Evolutionary conservation across 2,888 invertebrate species (phyloP), one percentile per base, ranked within the genome.

Genomic region (Clistopyga incitator): DNA sequence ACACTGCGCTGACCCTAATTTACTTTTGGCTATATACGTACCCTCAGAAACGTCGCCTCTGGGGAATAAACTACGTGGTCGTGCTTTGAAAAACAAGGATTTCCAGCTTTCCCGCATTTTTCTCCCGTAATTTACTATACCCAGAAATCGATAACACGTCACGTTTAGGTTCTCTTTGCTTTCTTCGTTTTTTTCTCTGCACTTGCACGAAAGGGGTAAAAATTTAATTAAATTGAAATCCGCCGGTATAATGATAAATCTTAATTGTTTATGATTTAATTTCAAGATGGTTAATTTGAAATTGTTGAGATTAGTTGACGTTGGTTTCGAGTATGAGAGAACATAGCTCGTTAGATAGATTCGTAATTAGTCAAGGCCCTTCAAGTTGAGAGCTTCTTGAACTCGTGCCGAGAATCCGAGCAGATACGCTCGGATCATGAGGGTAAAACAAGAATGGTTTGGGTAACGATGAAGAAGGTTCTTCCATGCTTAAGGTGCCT

Each of bases 1-100:
- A 64, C 34, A 61, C 64, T 23, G 45, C 42, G 23, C 74, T 78
- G 75, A 70, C 82, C 78, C 70, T 78, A 70, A 82, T 82, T 71
- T 71, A 71, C 61, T 71, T 61, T 25, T 54, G 67, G 64, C 54
- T 18, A 50, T 13, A 34, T 15, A 23, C 23, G 64, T 75, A 71
- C 76, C 70, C 67, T 74, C 75, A 20, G 20, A 67, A 59, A 23
- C 52, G 52, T 56, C n/a, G 34, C 54, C 65, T 38, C 59, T 54
- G 38, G 54, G 23, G 42, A 56, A 25, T 15, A 6, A 23, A 56
- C 8, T 15, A 56, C 20, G 34, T 20, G 52, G 70, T 42, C 6
- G 54, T 56, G 11, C n/a, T 2, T n/a, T 4, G 56, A 71, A 56
- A 23, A 23, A 18, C 29, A 34, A 34, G 68, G 34, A 11, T 70